Evolutionary conservation across 2,113 vertebrate species (phyloP), one percentile per base, ranked within the genome.

Genomic region (Piprites chloris): DNA sequence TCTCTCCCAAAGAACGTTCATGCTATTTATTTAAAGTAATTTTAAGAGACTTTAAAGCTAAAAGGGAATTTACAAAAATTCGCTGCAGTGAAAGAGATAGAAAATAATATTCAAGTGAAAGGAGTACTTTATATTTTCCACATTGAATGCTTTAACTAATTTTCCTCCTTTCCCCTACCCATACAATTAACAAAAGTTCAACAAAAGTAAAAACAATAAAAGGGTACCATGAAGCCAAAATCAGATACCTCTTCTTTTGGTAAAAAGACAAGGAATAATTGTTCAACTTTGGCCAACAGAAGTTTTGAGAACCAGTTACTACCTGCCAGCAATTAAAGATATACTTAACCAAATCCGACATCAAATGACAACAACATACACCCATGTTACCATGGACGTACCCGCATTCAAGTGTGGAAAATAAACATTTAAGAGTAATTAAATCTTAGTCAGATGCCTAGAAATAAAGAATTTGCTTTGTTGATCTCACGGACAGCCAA

Each of bases 281-380:
- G 55, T 44, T 91, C 72, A 63, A n/a, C 69, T 33, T n/a, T 49
- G 52, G 39, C 87, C 67, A 79, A 50, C 11, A 62, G 74, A 75
- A 83, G 12, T 53, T 87, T 52, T 79, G 59, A 81, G 79, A 89
- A 91, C 91, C 65, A 74, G 89, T 89, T 81, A 30, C 35, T 94
- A 81, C 95, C 87, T 93, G 93, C 39, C 74, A 94, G 84, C 66
- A 94, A 94, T 95, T 96, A 93, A 77, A 96, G 87, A 66, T 33
- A 69, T 26, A 88, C 39, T 84, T 85, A 95, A 91, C 37, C 69
- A 91, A 94, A 77, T 42, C 61, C 49, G 56, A 84, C 66, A 77
- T 20, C 73, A 91, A 87, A 79, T 61, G 53, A 74, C 77, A 90
- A 0, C 52, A 63, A 21, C 41, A 81, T 78, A 81, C 84, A 78